These are phyloP conservation scores for Microtus ochrogaster DNA, from an alignment of 2,113 vertebrate genomes.

Conservation along the genomic window DNA sequence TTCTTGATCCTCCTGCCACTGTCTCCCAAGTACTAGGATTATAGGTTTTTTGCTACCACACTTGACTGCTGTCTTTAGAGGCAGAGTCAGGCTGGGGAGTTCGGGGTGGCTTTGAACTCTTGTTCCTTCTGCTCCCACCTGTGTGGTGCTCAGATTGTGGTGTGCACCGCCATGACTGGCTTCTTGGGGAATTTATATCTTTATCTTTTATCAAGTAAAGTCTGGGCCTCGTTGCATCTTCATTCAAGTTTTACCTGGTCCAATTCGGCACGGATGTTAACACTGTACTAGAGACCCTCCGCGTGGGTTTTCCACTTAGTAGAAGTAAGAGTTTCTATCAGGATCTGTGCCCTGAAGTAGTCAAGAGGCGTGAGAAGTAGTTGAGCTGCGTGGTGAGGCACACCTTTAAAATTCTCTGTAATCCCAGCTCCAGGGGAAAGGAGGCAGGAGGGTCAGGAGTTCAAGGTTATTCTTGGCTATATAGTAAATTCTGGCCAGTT, in stretches of 20 bases:
- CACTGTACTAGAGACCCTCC: not conserved
- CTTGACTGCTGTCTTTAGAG: not conserved
- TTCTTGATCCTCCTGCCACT: not conserved
- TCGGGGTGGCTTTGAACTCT: not conserved
- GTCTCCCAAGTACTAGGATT: not conserved
- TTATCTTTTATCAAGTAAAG: not conserved
- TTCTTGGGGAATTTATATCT: not conserved
- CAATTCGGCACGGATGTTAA: not conserved
- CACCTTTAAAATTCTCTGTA: not conserved
- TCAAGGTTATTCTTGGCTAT: not conserved
- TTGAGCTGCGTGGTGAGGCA: rapidly evolving
- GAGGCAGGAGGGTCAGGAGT: not conserved
- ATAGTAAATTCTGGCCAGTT: not conserved
- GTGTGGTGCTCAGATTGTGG: not conserved
- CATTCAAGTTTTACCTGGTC: not conserved
- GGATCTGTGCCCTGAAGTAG: not conserved
- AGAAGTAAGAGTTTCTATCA: not conserved
- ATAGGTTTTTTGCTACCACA: not conserved
- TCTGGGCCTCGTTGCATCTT: not conserved
- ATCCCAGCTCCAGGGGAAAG: not conserved
- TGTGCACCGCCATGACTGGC: not conserved
- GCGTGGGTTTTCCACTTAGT: not conserved
- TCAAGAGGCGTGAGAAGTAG: not conserved
- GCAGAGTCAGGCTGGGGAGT: not conserved
- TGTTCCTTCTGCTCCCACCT: not conserved